Conservation (phyloP, 2,888 invertebrate species). For the Rhagophthalmus giganteus region DNA sequence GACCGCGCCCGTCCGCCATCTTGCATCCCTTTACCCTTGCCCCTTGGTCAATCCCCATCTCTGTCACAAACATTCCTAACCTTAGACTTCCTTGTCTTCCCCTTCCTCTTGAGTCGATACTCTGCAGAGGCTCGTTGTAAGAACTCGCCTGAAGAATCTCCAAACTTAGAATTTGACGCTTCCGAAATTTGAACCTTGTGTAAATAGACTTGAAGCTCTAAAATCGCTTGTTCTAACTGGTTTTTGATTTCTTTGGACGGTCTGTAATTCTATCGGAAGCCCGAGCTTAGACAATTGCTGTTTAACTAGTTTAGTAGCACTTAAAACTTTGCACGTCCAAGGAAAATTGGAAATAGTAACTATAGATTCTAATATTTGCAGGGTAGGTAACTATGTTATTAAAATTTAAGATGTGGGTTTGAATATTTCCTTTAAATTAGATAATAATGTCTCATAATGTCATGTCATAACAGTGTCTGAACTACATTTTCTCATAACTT, state of each 20-base stretch:
- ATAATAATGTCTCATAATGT: too few species aligned
- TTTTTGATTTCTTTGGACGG: slow-evolving; percentile 7
- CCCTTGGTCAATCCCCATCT: slow-evolving; percentile 43
- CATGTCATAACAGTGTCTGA: too few species aligned
- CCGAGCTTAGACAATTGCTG: not conserved
- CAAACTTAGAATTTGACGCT: slow-evolving; percentile 35
- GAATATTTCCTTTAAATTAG: too few species aligned
- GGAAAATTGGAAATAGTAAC: too few species aligned
- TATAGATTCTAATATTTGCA: too few species aligned
- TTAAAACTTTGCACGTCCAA: too few species aligned
- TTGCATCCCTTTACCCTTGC: slow-evolving; percentile 47
- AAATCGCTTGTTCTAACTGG: not conserved
- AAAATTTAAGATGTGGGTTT: too few species aligned
- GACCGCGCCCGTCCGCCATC: slow-evolving; percentile 54
- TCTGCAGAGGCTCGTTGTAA: slow-evolving; percentile 51
- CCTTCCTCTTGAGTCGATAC: slow-evolving; percentile 54
- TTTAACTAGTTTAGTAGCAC: slow-evolving; percentile 1
- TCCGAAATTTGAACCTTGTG: slow-evolving; percentile 11
- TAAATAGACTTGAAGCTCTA: not conserved
- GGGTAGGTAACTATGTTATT: too few species aligned
- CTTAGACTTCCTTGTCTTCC: slow-evolving; percentile 36
- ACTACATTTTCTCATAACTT: too few species aligned
- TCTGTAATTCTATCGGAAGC: not conserved
- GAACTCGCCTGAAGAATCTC: slow-evolving; percentile 51
- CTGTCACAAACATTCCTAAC: slow-evolving; percentile 39